A percentile compares a stretch with the other conserved stretches of the same genome.
Conservation (phyloP, 1,140 invertebrate species). For the Drosophila ficusphila region DNA sequence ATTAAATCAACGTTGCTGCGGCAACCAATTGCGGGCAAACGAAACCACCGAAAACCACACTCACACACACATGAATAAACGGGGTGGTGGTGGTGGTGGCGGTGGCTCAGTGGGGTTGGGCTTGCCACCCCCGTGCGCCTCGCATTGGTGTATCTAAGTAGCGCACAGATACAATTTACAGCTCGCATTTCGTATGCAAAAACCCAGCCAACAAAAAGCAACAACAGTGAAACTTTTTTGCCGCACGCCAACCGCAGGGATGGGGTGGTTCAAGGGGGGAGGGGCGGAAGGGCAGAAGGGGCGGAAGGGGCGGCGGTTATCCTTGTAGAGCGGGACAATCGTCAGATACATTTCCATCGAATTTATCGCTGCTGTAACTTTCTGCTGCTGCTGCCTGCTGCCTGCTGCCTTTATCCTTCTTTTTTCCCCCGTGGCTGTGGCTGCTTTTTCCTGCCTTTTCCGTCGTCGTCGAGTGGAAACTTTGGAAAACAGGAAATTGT, state of each 20-base stretch:
- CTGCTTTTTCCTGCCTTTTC: conserved; percentile 2
- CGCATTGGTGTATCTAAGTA: conserved; percentile 76
- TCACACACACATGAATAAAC: conserved; percentile 7
- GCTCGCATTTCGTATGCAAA: conserved; percentile 82
- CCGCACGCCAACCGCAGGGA: conserved; percentile 66
- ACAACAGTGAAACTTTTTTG: conserved; percentile 45
- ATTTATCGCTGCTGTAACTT: conserved; percentile 80
- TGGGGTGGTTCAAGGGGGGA: not conserved
- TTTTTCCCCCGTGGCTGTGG: conserved; percentile 1
- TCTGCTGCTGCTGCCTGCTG: conserved; percentile 50
- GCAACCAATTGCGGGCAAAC: conserved; percentile 83
- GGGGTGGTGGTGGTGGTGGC: not conserved
- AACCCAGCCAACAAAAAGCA: conserved; percentile 37
- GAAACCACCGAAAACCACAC: conserved; percentile 74
- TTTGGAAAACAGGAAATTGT: conserved; percentile 65
- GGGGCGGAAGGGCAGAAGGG: not conserved
- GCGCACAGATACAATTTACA: conserved; percentile 82
- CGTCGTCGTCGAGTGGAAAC: conserved; percentile 35
- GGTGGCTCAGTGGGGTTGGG: not conserved
- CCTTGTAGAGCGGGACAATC: conserved; percentile 29
- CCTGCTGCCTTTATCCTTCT: conserved; percentile 7
- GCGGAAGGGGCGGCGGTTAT: not conserved
- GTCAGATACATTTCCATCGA: conserved; percentile 77
- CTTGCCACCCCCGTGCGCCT: conserved; percentile 62
- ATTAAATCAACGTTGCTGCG: conserved; percentile 84